Evolutionary conservation across 2,113 vertebrate species (phyloP), one percentile per base, ranked within the genome.

Genomic region (Tiliqua scincoides): DNA sequence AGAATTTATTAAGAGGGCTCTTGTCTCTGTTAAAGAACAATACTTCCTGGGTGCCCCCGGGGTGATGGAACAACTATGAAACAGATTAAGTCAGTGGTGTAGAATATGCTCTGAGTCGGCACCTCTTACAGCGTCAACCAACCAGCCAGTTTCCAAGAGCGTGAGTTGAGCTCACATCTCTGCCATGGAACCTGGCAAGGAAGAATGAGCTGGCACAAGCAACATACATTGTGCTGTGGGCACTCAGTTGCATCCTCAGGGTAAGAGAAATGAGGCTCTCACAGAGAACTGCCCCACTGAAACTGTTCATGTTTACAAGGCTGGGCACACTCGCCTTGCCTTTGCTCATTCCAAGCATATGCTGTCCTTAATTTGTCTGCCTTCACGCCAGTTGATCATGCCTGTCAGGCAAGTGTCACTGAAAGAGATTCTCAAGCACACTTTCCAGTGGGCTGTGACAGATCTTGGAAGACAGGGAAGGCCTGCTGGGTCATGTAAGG

Each of bases 101-200:
- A 71, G 21, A 57, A 57, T 82, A 67, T 80, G 40, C 37, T 61
- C 62, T 75, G 27, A 82, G 14, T 9, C 40, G 0, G 84, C 80
- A 79, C 3, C 1, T 87, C 79, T 85, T 65, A 86, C 57, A 32
- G 82, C 68, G 0, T 54, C 1, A 1, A 1, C 15, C 84, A 68
- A 37, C 7, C 79, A 1, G 52, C 63, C 7, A 4, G 83, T 20
- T 85, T 79, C 88, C 84, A 84, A 87, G 79, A 74, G 1, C 79
- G 67, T 18, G 61, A 94, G 40, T 52, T 83, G 6, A n/a, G 71
- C 52, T 89, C 4, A 20, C 57, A n/a, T 52, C 84, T 72, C 70
- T 87, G 76, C 71, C 75, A 61, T 85, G 40, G 18, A 76, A 84
- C 65, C 87, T 79, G 85, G 78, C 80, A 85, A 9, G 4, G 83